Evolutionary conservation across 2,113 vertebrate genomes (phyloP).

Genomic region (Saccopteryx bilineata): DNA sequence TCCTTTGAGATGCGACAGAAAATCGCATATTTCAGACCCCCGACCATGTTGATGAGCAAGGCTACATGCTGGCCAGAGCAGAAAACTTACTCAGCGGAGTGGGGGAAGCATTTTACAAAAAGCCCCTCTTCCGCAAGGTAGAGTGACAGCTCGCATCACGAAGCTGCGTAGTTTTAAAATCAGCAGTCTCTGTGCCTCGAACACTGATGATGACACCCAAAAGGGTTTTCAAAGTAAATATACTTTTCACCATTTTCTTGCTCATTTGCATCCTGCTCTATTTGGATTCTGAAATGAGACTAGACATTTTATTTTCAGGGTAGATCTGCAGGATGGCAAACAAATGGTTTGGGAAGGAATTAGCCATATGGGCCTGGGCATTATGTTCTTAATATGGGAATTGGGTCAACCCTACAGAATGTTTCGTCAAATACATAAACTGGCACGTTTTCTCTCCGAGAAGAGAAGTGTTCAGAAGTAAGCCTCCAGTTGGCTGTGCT

Average conservation of each 20-base stretch:
- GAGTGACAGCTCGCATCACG: neutral
- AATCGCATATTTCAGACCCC: neutral
- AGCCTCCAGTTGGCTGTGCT: neutral
- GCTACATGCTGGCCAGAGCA: neutral
- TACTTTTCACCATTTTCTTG: slow-evolving; percentile 63
- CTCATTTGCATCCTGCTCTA: slow-evolving; percentile 78
- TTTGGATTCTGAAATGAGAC: slow-evolving; percentile 59
- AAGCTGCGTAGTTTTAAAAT: neutral
- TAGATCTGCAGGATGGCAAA: slow-evolving; percentile 65
- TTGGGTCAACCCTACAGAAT: slow-evolving; percentile 78
- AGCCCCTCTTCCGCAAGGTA: neutral
- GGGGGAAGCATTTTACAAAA: neutral
- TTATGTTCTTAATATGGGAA: slow-evolving; percentile 81
- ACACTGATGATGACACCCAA: neutral
- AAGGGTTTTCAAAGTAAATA: slow-evolving; percentile 78
- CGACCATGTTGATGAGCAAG: neutral
- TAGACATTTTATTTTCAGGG: slow-evolving; percentile 80
- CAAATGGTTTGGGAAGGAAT: slow-evolving; percentile 78
- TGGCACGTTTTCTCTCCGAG: slow-evolving; percentile 50
- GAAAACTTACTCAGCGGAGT: too few relatives aligned
- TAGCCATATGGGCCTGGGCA: slow-evolving; percentile 80
- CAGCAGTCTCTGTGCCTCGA: neutral
- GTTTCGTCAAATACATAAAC: slow-evolving; percentile 70
- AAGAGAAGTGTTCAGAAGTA: neutral
- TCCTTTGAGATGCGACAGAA: neutral